Evolutionary conservation across 2,888 invertebrate genomes (phyloP).

Genomic region (Mimachlamys varia): DNA sequence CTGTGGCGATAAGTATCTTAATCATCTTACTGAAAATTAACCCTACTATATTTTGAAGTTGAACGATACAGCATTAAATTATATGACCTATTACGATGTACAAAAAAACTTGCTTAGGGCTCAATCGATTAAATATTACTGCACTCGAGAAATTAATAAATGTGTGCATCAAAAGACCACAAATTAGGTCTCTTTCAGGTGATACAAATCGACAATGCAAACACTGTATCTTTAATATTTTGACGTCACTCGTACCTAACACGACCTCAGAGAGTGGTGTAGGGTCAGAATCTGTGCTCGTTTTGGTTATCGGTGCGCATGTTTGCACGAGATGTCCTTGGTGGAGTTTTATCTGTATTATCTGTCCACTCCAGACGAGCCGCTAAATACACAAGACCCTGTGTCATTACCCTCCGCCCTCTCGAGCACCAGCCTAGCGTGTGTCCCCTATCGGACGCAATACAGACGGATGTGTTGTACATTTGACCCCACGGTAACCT

Average conservation of each 20-base stretch:
- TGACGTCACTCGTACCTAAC: not conserved
- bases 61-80: no score
- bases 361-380: not conserved
- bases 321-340: constrained; percentile 31
- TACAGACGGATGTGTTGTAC: not conserved
- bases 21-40: no score
- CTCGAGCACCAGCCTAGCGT: no score
- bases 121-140: no score
- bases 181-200: no score
- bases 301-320: not conserved
- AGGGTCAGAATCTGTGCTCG: not conserved
- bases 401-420: not conserved
- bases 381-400: not conserved
- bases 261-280: not conserved
- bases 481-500: not conserved
- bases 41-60: no score
- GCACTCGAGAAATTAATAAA: no score
- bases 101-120: no score
- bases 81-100: no score
- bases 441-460: not conserved
- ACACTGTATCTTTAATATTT: not conserved
- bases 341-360: not conserved
- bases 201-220: no score
- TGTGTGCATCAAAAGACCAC: no score
- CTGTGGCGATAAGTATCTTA: no score